A percentile compares a stretch with the other conserved stretches of the same genome.
Conservation (phyloP, 1,140 invertebrate genomes). For the Lithobius niger region DNA sequence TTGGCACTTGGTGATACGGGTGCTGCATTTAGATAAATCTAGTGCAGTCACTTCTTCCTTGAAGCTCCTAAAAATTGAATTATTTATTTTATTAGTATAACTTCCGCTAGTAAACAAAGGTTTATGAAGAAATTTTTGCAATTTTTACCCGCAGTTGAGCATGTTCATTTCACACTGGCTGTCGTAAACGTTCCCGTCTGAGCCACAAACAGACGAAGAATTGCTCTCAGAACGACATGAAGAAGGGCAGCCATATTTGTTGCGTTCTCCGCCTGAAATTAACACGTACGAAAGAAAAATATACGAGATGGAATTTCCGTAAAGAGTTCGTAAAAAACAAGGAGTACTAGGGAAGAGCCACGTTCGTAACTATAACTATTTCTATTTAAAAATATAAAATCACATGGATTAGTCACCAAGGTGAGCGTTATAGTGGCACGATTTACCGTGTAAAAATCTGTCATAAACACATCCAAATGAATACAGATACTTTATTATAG, state of each 20-base stretch:
- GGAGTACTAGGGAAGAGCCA: too few relatives aligned
- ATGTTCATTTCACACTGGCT: conserved; percentile 81
- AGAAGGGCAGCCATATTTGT: conserved; percentile 44
- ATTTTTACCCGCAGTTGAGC: conserved; percentile 71
- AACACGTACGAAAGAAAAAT: too few relatives aligned
- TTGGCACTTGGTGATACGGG: conserved; percentile 52
- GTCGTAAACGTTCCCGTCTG: conserved; percentile 71
- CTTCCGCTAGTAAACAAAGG: neutral
- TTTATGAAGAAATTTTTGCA: neutral
- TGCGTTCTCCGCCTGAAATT: conserved; percentile 20
- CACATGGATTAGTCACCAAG: too few relatives aligned
- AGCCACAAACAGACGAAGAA: conserved; percentile 65
- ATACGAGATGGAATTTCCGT: too few relatives aligned
- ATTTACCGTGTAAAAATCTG: too few relatives aligned
- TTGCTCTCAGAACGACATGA: conserved; percentile 46
- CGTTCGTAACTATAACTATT: too few relatives aligned
- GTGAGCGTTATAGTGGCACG: too few relatives aligned
- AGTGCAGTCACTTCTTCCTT: neutral
- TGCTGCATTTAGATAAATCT: conserved; percentile 39
- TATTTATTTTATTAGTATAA: neutral
- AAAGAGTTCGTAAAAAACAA: too few relatives aligned
- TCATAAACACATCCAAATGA: too few relatives aligned
- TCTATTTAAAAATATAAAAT: too few relatives aligned
- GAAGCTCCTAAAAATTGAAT: neutral
- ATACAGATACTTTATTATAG: too few relatives aligned